A percentile compares a stretch with the other conserved stretches of the same genome.
phyloP scores from a whole-genome alignment of 2,888 invertebrate species.

The Pilophorus perplexus region DNA sequence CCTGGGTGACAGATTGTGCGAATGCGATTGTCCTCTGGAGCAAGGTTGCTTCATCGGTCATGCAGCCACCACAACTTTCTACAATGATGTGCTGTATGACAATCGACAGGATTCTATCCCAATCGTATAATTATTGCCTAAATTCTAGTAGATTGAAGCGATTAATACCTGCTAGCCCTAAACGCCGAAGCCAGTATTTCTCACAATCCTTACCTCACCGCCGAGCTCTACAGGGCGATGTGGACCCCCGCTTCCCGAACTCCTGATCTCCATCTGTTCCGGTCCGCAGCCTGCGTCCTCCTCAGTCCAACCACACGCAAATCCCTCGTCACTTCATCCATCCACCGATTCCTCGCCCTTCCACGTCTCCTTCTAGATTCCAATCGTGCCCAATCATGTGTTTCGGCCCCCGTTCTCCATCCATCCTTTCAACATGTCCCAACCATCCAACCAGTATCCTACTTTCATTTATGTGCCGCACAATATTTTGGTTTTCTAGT shows the following conservation, averaged over 20 bases:
- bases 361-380: not conserved
- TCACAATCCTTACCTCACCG: too few relatives aligned
- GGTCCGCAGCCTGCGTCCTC: not conserved
- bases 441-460: not conserved
- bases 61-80: too few relatives aligned
- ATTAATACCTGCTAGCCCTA: too few relatives aligned
- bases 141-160: too few relatives aligned
- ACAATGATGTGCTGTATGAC: too few relatives aligned
- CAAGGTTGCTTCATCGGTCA: too few relatives aligned
- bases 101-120: too few relatives aligned
- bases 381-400: not conserved
- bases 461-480: not conserved
- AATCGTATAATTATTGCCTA: too few relatives aligned
- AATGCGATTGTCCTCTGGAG: too few relatives aligned
- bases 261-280: not conserved
- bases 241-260: constrained; percentile 9
- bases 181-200: too few relatives aligned
- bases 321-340: not conserved
- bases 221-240: constrained; percentile 1
- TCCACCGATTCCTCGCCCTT: not conserved
- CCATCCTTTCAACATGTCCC: not conserved
- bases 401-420: not conserved
- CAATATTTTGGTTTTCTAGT: not conserved
- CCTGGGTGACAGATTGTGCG: too few relatives aligned
- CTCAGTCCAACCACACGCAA: not conserved